Base-by-base conservation (phyloP, 2,888 invertebrate species). In the Calephelis perditalis region DNA sequence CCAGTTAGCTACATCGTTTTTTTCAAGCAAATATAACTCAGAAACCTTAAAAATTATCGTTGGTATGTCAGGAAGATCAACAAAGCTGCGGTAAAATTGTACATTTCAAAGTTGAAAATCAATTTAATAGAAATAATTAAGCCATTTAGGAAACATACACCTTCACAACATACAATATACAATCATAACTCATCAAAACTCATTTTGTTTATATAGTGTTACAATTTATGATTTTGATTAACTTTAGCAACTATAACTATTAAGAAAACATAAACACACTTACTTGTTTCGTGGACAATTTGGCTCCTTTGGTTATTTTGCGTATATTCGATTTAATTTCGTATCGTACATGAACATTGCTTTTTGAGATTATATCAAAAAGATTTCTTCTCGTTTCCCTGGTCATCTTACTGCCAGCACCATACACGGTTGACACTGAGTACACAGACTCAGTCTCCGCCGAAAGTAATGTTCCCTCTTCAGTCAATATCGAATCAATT, bases 281-380 rank as follows among this genome's bases (percentile, higher is more conserved):
- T 63, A 89, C 91, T 84, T 91, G 91, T 68, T 91, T 91, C 0
- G 88, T 85, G 2, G 91, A 87, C 65, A 91, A 68, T 67, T 91
- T 91, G 10, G 87, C 82, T 7, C 90, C 90, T 69, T 81, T 91
- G 56, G 83, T 91, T 66, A 87, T 87, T 76, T 73, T 89, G 72
- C 81, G 81, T 63, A 84, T 87, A 72, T 79, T 91, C 47, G 77
- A 82, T 74, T 81, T 91, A 26, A 81, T 82, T 71, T 82, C 91
- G 69, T 77, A 83, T 59, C 78, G 79, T 61, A 84, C 81, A 62
- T 87, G 86, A 0, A 90, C 74, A 58, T 85, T 86, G 60, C 77
- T 86, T 62, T 83, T 83, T 12, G 86, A 81, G 47, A 87, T 83
- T 12, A 84, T 86, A 71, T 91, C 91, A 37, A 91, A 90, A 49